Base-by-base conservation (phyloP, 1,140 invertebrate species). In the Drosophila bocqueti region DNA sequence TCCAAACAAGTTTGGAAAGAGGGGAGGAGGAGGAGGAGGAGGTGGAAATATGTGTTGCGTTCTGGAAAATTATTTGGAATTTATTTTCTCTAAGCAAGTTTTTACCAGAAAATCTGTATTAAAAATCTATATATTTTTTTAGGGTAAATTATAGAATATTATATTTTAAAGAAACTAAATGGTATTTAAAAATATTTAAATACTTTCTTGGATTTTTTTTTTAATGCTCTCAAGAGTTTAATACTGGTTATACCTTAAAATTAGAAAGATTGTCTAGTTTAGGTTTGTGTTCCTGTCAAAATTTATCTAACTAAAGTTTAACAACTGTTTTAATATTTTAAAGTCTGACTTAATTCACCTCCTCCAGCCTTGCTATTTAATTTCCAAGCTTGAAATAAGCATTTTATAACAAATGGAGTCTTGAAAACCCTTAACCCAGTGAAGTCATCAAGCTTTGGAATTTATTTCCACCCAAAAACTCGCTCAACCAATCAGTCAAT, bases 1-100 rank as follows among this genome's bases (percentile, higher is more conserved):
- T 31, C 5, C 24, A 18, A 68, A 69, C 67, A 31, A 67, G 38
- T 67, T 67, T 46, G 15, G 26, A 11, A 24, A 11, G 7, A 16
- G 31, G 15, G 16, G 18, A 0, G 13, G 1, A 11, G 4, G 26
- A 0, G 13, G 1, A 11, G 4, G 26, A n/a, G 13, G 18, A 16
- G 9, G 7, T 29, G 8, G 29, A 21, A n/a, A n/a, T 3, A 31
- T 29, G 1, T 4, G 18, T 26, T 40, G 2, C n/a, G 13, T 62
- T 36, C 2, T 29, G 15, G 40, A 36, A 61, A 62, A 8, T 55
- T 16, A 24, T 24, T 55, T 10, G 0, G 1, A 55, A 58, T 42
- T 26, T 0, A 38, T 62, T 18, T 62, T 16, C 4, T 10, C 1
- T 0, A 21, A 34, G n/a, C n/a, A 0, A 24, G 6, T 4, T 54